Evolutionary conservation across 2,113 vertebrate genomes (phyloP).

Genomic region (Aspidoscelis tigris): DNA sequence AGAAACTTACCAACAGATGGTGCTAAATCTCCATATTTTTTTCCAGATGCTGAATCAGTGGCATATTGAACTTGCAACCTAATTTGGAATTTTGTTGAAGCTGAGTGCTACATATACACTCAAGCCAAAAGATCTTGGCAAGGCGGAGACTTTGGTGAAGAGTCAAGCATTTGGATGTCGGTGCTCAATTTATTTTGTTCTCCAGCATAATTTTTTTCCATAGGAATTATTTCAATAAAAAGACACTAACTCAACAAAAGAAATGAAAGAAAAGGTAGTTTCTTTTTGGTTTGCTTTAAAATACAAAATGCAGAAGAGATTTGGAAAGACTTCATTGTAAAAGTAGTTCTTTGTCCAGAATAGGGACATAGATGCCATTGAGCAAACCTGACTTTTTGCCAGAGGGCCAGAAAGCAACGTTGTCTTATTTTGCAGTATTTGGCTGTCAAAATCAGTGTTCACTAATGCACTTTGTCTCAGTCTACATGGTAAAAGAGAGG

Average conservation of each 20-base stretch:
- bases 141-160: background rate
- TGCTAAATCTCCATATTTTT: conserved; percentile 52
- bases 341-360: too few species aligned
- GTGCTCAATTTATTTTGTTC: background rate
- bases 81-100: background rate
- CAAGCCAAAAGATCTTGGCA: background rate
- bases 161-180: background rate
- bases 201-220: background rate
- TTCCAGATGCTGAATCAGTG: background rate
- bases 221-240: background rate
- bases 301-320: too few species aligned
- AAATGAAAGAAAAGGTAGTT: background rate
- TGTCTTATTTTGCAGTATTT: too few species aligned
- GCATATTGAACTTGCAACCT: background rate
- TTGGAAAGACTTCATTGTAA: too few species aligned
- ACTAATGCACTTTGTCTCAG: too few species aligned
- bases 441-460: too few species aligned
- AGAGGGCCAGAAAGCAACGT: too few species aligned
- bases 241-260: background rate
- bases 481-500: too few species aligned
- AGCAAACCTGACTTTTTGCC: too few species aligned
- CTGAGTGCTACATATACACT: accelerated
- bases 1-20: conserved; percentile 66
- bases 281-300: background rate
- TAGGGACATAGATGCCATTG: too few species aligned